Conservation (phyloP, 2,113 vertebrate species). For the chimpanzee (Pan troglodytes) region NHGRI_mPanTro3-v2.1_pri NC_072416.2:85397501-85398000, state of each 20-base stretch:
- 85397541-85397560: neutral
- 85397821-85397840: neutral
- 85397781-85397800: accelerated
- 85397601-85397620: neutral
- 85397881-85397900: accelerated
- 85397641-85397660: neutral
- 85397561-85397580: neutral
- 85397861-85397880: slow-evolving; percentile 52
- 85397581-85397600: neutral
- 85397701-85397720: neutral
- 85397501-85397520: neutral
- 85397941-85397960: neutral
- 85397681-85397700: accelerated
- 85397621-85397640: neutral
- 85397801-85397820: neutral
- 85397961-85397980: neutral
- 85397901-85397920: neutral
- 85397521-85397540: neutral
- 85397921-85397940: slow-evolving; percentile 52
- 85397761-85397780: accelerated
- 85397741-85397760: accelerated
- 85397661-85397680: neutral
- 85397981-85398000: neutral
- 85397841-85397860: neutral
- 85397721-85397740: accelerated